Evolutionary conservation across 2,888 invertebrate genomes (phyloP).

Genomic region (Apodemia duryi): DNA sequence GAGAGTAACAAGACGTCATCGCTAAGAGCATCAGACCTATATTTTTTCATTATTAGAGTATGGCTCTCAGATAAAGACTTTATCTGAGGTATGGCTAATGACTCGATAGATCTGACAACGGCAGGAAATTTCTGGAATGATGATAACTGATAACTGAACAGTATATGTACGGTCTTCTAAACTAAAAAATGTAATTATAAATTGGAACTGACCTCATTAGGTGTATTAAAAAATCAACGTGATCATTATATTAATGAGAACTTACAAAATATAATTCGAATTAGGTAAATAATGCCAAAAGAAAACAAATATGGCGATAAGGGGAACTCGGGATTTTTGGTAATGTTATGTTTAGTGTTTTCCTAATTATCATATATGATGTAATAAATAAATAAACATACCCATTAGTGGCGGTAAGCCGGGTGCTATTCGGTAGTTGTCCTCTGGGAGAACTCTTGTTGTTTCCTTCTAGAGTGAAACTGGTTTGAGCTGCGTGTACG

Average conservation of each 20-base stretch:
- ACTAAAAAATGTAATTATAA: no score
- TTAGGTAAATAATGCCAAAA: not conserved
- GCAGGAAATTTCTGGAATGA: no score
- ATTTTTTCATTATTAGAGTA: no score
- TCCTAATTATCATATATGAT: not conserved
- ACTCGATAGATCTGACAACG: no score
- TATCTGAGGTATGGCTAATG: no score
- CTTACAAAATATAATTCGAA: not conserved
- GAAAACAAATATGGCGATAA: not conserved
- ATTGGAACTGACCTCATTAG: not conserved
- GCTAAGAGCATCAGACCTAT: no score
- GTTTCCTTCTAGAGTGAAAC: conserved; percentile 64
- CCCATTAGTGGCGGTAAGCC: conserved; percentile 35
- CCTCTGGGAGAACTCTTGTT: conserved; percentile 46
- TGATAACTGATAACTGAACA: no score
- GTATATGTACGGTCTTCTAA: no score
- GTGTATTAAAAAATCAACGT: not conserved
- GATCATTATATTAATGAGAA: not conserved
- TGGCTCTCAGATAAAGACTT: no score
- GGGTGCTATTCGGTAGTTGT: conserved; percentile 37
- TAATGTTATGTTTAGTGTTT: not conserved
- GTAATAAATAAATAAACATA: conserved; percentile 21
- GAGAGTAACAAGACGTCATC: no score
- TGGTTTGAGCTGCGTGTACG: conserved; percentile 52
- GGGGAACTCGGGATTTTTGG: not conserved